Evolutionary conservation across 2,113 vertebrate genomes (phyloP).

Genomic region (Phylloscopus trochiloides): DNA sequence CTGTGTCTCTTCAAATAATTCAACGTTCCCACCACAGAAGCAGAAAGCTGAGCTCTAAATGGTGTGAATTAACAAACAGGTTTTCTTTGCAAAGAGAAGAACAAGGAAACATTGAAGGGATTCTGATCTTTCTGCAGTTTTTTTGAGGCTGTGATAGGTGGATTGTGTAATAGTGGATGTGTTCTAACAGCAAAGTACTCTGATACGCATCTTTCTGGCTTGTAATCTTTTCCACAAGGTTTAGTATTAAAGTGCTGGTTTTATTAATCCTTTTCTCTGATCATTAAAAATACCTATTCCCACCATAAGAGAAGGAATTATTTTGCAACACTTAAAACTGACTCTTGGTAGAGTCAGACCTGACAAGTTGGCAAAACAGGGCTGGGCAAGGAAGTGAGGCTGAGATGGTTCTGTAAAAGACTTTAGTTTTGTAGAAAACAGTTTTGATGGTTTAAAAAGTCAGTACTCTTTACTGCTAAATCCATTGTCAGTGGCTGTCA

Average conservation of each 20-base stretch:
- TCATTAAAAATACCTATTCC: not conserved
- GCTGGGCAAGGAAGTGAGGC: not conserved
- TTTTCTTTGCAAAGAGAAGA: not conserved
- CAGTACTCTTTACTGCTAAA: not conserved
- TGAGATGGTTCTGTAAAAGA: not conserved
- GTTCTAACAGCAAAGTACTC: not conserved
- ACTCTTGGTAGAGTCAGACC: not conserved
- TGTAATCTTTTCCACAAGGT: not conserved
- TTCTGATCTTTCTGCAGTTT: not conserved
- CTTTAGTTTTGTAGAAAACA: not conserved
- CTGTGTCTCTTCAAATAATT: not conserved
- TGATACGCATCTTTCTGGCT: not conserved
- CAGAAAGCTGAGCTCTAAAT: not conserved
- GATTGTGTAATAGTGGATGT: not conserved
- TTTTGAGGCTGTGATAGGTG: not conserved
- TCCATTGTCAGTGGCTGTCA: not conserved
- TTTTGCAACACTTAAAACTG: not conserved
- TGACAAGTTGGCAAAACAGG: not conserved
- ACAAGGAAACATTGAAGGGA: not conserved
- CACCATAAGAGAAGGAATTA: not conserved
- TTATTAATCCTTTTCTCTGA: not conserved
- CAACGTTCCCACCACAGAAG: not conserved
- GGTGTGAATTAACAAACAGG: not conserved
- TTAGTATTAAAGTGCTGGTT: not conserved
- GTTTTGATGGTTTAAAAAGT: not conserved